Evolutionary conservation across 2,888 invertebrate genomes (phyloP).

Genomic region (Phalera bucephala): DNA sequence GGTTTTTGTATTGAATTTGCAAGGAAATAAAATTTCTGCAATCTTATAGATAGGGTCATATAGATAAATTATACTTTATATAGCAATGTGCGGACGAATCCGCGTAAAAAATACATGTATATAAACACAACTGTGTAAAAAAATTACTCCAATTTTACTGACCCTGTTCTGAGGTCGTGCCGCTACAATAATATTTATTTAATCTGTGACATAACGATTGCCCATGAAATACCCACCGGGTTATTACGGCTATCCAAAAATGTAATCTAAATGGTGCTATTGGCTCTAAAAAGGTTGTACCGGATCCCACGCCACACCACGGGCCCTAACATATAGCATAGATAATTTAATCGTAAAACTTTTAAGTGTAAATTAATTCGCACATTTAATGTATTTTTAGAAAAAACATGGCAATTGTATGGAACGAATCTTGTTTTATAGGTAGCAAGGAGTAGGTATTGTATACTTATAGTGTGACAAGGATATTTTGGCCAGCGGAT

Average conservation of each 20-base stretch:
- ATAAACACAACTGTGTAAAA: no score
- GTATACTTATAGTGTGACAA: no score
- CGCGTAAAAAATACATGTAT: no score
- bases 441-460: no score
- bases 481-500: no score
- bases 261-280: slow-evolving; percentile 13
- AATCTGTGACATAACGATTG: slow-evolving; percentile 14
- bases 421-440: neutral
- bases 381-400: no score
- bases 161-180: slow-evolving; percentile 21
- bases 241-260: slow-evolving; percentile 15
- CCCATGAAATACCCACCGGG: slow-evolving; percentile 12
- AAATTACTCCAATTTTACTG: slow-evolving; percentile 5
- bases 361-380: neutral
- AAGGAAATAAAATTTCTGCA: no score
- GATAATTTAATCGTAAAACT: slow-evolving; percentile 1
- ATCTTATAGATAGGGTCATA: no score
- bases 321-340: neutral
- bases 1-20: no score
- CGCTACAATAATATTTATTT: slow-evolving; percentile 13
- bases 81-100: no score
- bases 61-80: no score
- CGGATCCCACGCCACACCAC: slow-evolving; percentile 15
- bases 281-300: slow-evolving; percentile 20
- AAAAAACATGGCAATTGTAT: slow-evolving; percentile 5